Evolutionary conservation across 2,797 vertebrate genomes (phyloP).

Genomic region (Danio choprae): DNA sequence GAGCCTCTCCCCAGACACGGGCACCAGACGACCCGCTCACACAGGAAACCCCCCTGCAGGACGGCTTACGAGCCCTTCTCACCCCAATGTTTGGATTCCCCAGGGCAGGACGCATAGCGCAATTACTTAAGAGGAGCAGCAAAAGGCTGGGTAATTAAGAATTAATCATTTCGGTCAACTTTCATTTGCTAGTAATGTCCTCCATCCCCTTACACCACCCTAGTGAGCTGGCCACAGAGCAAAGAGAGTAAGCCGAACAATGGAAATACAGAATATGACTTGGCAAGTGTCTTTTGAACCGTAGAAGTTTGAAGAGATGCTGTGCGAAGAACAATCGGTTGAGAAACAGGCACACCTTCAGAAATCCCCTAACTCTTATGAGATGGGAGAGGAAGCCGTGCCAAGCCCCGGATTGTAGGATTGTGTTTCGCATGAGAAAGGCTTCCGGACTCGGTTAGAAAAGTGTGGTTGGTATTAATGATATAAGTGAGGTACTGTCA

Average conservation of each 20-base stretch:
- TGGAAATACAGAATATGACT: slow-evolving; percentile 17
- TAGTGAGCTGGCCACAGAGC: neutral
- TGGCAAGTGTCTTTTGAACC: slow-evolving; percentile 28
- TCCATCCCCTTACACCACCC: neutral
- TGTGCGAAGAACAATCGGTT: slow-evolving; percentile 5
- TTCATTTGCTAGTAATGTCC: slow-evolving; percentile 18
- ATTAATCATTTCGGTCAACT: slow-evolving; percentile 28
- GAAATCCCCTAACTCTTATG: slow-evolving; percentile 39
- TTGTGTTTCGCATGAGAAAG: slow-evolving; percentile 59
- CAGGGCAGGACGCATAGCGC: slow-evolving; percentile 61
- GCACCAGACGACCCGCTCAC: slow-evolving; percentile 75
- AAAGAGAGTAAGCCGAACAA: slow-evolving; percentile 1
- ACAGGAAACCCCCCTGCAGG: slow-evolving; percentile 69
- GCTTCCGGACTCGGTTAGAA: slow-evolving; percentile 52
- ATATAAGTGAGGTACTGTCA: slow-evolving; percentile 61
- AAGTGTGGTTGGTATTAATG: slow-evolving; percentile 58
- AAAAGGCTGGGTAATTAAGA: slow-evolving; percentile 33
- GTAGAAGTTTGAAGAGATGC: neutral
- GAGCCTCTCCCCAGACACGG: slow-evolving; percentile 75
- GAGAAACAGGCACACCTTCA: slow-evolving; percentile 33
- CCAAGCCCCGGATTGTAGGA: slow-evolving; percentile 42
- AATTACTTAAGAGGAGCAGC: slow-evolving; percentile 64
- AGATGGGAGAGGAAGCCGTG: slow-evolving; percentile 32
- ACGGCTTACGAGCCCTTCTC: slow-evolving; percentile 63
- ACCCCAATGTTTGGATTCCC: slow-evolving; percentile 62